Percentiles rank a stretch among this genome's conserved stretches.
Conservation (phyloP, 2,797 vertebrate genomes). For the Microchirus variegatus region DNA sequence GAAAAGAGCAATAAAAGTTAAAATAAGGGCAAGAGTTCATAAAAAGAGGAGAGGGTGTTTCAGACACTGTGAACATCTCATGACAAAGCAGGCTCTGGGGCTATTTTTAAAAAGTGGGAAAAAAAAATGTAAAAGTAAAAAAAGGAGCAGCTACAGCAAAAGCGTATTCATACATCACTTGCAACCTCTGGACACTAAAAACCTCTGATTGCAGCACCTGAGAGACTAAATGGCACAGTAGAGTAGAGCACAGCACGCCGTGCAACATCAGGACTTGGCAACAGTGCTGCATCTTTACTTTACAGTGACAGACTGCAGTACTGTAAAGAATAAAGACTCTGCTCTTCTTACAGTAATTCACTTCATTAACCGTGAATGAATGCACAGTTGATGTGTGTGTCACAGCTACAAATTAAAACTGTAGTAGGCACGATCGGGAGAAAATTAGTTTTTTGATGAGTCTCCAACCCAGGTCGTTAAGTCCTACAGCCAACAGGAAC, state of each 20-base stretch:
- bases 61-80: slow-evolving; percentile 7
- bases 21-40: neutral
- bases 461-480: too few relatives aligned
- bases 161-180: neutral
- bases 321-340: neutral
- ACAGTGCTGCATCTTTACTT: too few relatives aligned
- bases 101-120: neutral
- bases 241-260: neutral
- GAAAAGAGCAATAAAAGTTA: slow-evolving; percentile 17
- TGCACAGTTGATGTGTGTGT: neutral
- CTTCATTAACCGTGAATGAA: neutral
- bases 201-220: neutral
- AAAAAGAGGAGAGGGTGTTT: neutral
- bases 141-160: slow-evolving; percentile 1
- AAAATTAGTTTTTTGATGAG: too few relatives aligned
- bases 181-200: neutral
- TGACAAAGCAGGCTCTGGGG: neutral
- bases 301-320: too few relatives aligned
- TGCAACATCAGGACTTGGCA: neutral
- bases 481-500: too few relatives aligned
- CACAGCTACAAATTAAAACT: too few relatives aligned
- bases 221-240: neutral
- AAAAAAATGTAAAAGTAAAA: neutral
- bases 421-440: too few relatives aligned
- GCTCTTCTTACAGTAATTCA: neutral